Percentiles rank a stretch among this genome's conserved stretches.
These are phyloP conservation scores for Pelosia muscerda DNA, from an alignment of 2,888 invertebrate genomes.

Conservation along the genomic window DNA sequence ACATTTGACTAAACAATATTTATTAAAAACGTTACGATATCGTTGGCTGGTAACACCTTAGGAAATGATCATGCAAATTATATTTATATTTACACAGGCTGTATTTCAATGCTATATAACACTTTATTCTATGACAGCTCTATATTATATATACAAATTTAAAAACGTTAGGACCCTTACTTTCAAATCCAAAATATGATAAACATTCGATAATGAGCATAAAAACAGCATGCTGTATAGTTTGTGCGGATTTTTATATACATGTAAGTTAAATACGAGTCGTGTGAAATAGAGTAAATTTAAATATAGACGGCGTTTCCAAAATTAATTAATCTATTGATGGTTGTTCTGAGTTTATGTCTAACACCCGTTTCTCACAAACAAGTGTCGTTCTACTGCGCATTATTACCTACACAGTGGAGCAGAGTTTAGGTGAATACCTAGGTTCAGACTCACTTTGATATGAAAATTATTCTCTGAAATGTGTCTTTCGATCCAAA, in stretches of 20 bases:
- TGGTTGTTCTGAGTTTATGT: too few species aligned
- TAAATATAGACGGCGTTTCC: not conserved
- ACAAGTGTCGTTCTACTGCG: too few species aligned
- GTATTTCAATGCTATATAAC: constrained; percentile 55
- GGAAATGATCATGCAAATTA: constrained; percentile 76
- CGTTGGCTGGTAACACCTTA: constrained; percentile 83
- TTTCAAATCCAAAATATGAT: too few species aligned
- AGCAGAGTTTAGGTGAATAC: too few species aligned
- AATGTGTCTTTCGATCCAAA: too few species aligned
- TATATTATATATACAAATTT: constrained; percentile 21
- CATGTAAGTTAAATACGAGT: not conserved
- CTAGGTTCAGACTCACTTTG: too few species aligned
- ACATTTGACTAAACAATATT: constrained; percentile 70
- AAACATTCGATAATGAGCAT: not conserved
- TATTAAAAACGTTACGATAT: constrained; percentile 76
- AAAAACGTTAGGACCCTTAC: not conserved
- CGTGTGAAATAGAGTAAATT: too few species aligned
- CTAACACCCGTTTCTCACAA: too few species aligned
- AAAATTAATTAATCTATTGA: not conserved
- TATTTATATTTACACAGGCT: constrained; percentile 75
- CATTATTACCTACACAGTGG: too few species aligned
- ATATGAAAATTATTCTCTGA: too few species aligned
- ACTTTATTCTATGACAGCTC: constrained; percentile 57
- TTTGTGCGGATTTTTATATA: not conserved
- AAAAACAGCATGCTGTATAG: not conserved